Conservation (phyloP, 2,113 vertebrate species). For the Panurus biarmicus region DNA sequence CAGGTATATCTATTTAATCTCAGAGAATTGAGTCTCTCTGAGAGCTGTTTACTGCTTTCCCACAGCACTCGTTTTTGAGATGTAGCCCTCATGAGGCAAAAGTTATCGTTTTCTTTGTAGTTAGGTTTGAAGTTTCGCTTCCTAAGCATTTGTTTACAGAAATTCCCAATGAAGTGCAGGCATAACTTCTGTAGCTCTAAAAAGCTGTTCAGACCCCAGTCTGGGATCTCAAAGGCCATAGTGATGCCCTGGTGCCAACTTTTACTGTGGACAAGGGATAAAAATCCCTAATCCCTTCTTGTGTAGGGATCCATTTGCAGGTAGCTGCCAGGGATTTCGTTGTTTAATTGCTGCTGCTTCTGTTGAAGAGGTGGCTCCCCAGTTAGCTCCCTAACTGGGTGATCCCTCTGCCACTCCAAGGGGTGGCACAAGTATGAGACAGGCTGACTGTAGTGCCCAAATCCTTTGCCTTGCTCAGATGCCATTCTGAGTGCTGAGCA, state of each 20-base stretch:
- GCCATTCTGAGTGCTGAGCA: neutral
- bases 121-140: neutral
- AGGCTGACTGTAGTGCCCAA: neutral
- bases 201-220: neutral
- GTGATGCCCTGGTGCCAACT: neutral
- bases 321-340: neutral
- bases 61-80: neutral
- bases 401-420: neutral
- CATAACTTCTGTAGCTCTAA: neutral
- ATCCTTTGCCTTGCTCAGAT: neutral
- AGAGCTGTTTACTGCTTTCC: neutral
- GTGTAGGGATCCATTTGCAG: neutral
- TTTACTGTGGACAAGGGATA: neutral
- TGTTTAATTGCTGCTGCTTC: neutral
- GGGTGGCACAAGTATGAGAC: neutral
- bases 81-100: neutral
- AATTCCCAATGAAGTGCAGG: neutral
- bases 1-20: neutral
- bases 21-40: neutral
- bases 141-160: neutral
- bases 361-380: neutral
- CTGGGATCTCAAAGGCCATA: neutral
- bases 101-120: neutral
- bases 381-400: neutral
- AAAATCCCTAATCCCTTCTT: neutral